Base-by-base conservation (phyloP, 2,113 vertebrate species). In the Asarcornis scutulata region DNA sequence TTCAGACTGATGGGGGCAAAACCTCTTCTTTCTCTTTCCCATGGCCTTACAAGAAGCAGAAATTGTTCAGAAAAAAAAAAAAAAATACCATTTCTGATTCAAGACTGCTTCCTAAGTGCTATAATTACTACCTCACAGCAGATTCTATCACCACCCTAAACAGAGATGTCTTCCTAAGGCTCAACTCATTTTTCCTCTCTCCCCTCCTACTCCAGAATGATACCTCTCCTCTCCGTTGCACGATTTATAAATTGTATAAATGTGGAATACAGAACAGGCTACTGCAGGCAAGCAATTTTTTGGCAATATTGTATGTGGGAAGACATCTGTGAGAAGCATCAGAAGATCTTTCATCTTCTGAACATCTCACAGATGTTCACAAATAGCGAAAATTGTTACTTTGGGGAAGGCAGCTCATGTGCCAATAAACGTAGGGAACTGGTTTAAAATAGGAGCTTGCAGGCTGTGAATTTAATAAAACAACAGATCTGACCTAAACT, bases 311-410 rank as follows among this genome's bases (percentile, higher is more conserved):
- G 64, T 94, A 97, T 96, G 96, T 98, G 94, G 94, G 92, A 97
- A 98, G 95, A 98, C 96, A 98, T 98, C 96, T 97, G 95, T 97
- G 96, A 98, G 91, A 97, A 95, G 85, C 88, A 97, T 89, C 62
- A 91, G 95, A 97, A 98, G 95, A 96, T 97, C 91, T 97, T 97
- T 97, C 96, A 96, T 97, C 94, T 97, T 97, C 95, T 96, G 96
- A 98, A 98, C 96, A 96, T 97, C 95, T 98, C 96, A 96, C 97
- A 98, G 91, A 97, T 95, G 97, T 96, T 97, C 97, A 92, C 95
- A 97, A 97, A 97, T 94, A 96, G 83, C 53, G 94, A 92, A 97
- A 97, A 98, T 94, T 97, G 97, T 97, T 97, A 96, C 96, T 97
- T 96, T 96, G 88, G 77, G 92, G 93, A 97, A 97, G 88, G 83